Percentiles rank a stretch among this genome's conserved stretches.
Evolutionary conservation across 2,888 invertebrate species (phyloP).

Genomic region (Steinernema hermaphroditum): DNA sequence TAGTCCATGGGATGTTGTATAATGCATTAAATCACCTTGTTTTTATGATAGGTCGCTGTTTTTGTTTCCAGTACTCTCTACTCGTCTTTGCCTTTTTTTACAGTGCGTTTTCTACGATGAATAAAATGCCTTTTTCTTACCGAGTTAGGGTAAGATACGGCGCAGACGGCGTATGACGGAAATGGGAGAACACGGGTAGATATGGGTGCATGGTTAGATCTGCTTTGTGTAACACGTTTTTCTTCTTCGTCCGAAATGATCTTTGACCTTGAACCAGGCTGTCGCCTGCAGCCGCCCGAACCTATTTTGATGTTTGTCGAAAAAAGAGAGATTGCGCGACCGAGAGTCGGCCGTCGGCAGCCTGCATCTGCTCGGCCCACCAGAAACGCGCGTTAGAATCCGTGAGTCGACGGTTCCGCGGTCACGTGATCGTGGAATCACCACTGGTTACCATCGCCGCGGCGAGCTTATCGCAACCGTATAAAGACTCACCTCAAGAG

Average conservation of each 20-base stretch:
- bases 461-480: constrained; percentile 25
- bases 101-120: background rate
- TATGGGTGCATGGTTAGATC: background rate
- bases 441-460: constrained; percentile 10
- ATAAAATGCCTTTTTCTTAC: background rate
- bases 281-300: background rate
- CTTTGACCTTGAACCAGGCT: constrained; percentile 18
- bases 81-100: background rate
- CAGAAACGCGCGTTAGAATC: constrained; percentile 21
- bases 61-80: background rate
- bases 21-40: background rate
- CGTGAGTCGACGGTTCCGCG: background rate
- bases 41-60: constrained; percentile 2
- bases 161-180: too few relatives aligned
- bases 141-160: background rate
- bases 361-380: constrained; percentile 15
- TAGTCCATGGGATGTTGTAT: constrained; percentile 20
- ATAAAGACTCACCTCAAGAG: background rate
- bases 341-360: background rate
- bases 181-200: background rate
- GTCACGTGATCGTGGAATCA: constrained; percentile 28
- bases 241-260: background rate
- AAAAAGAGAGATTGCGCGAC: background rate
- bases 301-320: background rate
- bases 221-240: background rate